Base-by-base conservation (phyloP, 2,888 invertebrate genomes). In the Acrobeloides nanus region DNA sequence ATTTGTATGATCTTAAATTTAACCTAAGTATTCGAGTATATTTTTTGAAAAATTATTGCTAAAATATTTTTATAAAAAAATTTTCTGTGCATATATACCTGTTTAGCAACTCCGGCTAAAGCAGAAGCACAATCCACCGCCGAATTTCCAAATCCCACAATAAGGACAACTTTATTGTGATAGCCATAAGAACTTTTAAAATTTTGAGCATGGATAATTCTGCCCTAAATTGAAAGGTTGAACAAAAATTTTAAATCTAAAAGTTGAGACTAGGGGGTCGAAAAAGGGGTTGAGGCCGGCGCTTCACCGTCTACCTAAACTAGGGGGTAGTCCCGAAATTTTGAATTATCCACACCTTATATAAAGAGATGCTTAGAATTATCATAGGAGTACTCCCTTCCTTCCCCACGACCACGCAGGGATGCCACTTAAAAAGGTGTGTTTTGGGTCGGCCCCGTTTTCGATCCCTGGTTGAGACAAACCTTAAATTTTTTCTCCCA, bases 81-180 rank as follows among this genome's bases (percentile, higher is more conserved):
- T 72, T 12, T 12, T 29, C n/a, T n/a, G n/a, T n/a, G n/a, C n/a
- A n/a, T n/a, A 15, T 10, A 15, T n/a, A 58, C 61, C 34, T 62
- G 40, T 38, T 51, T 51, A 20, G 63, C 59, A 4, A 61, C 6
- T 70, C 65, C n/a, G 54, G 63, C 73, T 27, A 75, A 40, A 41
- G 75, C 75, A 6, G 73, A 73, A 10, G 75, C 75, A 33, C 75
- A 74, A 46, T 76, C 76, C 8, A 68, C 73, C 8, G 74, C 76
- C 1, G 76, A 76, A 51, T 76, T 76, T 1, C 76, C 76, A 23
- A 75, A 57, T 62, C 77, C 77, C 3, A 77, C 68, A 12, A 77
- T 60, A 0, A 76, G 58, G 2, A 76, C 74, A n/a, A 51, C 55
- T 53, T 75, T 73, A 18, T 68, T 72, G 6, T 56, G 51, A 48